Base-by-base conservation (phyloP, 1,140 invertebrate species). In the Plectrocnemia conspersa region DNA sequence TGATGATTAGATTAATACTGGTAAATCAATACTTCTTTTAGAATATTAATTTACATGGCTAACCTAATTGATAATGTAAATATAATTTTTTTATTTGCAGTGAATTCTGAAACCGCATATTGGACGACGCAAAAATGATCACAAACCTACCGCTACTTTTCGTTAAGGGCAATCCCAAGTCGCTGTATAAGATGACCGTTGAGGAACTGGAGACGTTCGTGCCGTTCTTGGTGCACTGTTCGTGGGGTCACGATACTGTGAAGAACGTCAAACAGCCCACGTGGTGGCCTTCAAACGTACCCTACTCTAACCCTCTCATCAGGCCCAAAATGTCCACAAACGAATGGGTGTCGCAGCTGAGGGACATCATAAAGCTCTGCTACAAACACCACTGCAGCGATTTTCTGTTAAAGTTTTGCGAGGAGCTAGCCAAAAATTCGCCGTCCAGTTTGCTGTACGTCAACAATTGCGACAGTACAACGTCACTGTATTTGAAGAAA, bases 211-310 rank as follows among this genome's bases (percentile, higher is more conserved):
- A 85, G 71, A 78, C 77, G 47, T 86, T 86, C 65, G 81, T 86
- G 64, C 79, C 81, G 52, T 86, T 86, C 64, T 83, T 86, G 81
- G 80, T 85, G 44, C 81, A 83, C 64, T 86, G 83, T 74, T 86
- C 83, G 24, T 77, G 81, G 70, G 82, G 82, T 18, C 78, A 83
- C 58, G 75, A 81, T 54, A 77, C 76, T 2, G 73, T 71, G 21
- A 79, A 78, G 54, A 73, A 77, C 45, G 78, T 82, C 42, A 71
- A 73, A 27, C 66, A 69, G 54, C 83, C 83, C 10, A 76, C 77
- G 41, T 86, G 83, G 83, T 86, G 83, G 83, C 82, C 83, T 7
- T 72, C 76, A 60, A 78, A 83, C 71, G 72, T 84, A 0, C 70
- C 71, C 24, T 86, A 83, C 65, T 77, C 78, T 1, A 79, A 79